Percentiles rank a stretch among this genome's conserved stretches.
Evolutionary conservation across 2,888 invertebrate species (phyloP).

Genomic region (Emesis furor): DNA sequence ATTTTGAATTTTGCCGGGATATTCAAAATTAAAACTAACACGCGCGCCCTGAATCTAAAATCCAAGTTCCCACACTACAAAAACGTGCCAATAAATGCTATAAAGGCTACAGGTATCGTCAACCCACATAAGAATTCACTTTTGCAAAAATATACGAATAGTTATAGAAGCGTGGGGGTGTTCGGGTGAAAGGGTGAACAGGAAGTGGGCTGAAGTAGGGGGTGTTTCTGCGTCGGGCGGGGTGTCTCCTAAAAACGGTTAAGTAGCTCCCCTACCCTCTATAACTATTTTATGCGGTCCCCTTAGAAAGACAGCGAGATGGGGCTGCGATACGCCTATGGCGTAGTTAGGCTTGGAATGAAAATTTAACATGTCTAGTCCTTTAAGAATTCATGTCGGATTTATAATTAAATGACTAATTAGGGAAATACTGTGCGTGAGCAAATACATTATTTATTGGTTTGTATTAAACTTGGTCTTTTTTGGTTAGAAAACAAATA

Average conservation of each 20-base stretch:
- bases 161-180: slow-evolving; percentile 83
- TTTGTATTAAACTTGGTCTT: not conserved
- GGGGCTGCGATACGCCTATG: slow-evolving; percentile 87
- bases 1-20: slow-evolving; percentile 78
- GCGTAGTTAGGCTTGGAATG: slow-evolving; percentile 85
- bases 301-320: slow-evolving; percentile 92
- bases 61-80: slow-evolving; percentile 84
- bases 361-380: slow-evolving; percentile 91
- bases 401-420: slow-evolving; percentile 91
- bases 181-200: slow-evolving; percentile 83
- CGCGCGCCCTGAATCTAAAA: slow-evolving; percentile 89
- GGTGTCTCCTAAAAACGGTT: slow-evolving; percentile 92
- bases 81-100: slow-evolving; percentile 85
- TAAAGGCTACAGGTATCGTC: slow-evolving; percentile 88
- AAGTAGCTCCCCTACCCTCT: slow-evolving; percentile 91
- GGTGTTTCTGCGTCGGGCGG: slow-evolving; percentile 88
- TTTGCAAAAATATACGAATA: slow-evolving; percentile 91
- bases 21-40: slow-evolving; percentile 90
- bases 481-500: not conserved
- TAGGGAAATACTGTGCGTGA: slow-evolving; percentile 81
- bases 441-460: slow-evolving; percentile 78
- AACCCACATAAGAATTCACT: slow-evolving; percentile 90
- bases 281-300: slow-evolving; percentile 92
- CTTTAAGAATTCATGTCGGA: slow-evolving; percentile 90
- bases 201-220: slow-evolving; percentile 89